Evolutionary conservation across 1,140 invertebrate genomes (phyloP).

Genomic region (Stegodyphus mimosarum): DNA sequence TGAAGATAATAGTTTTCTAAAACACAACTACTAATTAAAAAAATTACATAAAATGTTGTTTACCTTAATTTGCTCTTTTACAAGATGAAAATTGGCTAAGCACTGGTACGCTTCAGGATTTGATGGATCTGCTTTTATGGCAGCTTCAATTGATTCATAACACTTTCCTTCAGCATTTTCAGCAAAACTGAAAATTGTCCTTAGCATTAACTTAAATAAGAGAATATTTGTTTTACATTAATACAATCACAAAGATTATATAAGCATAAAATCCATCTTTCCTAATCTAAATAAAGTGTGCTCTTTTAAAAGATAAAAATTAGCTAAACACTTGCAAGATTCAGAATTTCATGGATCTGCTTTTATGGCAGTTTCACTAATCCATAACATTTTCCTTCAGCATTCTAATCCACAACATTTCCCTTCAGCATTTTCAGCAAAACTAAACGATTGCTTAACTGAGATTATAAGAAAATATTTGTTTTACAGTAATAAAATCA

Average conservation of each 20-base stretch:
- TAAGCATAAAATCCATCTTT: no score
- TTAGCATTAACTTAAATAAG: no score
- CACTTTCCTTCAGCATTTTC: conserved; percentile 68
- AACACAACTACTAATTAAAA: no score
- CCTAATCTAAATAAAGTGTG: conserved; percentile 55
- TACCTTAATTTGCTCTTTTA: conserved; percentile 67
- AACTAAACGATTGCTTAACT: conserved; percentile 63
- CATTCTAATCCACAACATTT: conserved; percentile 66
- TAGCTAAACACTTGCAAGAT: conserved; percentile 68
- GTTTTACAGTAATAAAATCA: no score
- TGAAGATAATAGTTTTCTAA: no score
- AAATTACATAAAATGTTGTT: not conserved
- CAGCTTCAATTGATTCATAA: conserved; percentile 66
- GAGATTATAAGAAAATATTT: no score
- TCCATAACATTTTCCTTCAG: conserved; percentile 67
- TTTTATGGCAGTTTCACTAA: conserved; percentile 67
- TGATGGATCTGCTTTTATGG: conserved; percentile 65
- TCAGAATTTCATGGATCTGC: conserved; percentile 68
- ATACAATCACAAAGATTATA: no score
- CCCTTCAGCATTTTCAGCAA: conserved; percentile 68
- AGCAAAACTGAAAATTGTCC: conserved; percentile 66
- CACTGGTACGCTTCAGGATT: conserved; percentile 69
- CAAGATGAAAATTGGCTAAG: conserved; percentile 67
- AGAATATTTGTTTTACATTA: no score
- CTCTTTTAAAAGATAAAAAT: conserved; percentile 67